These are phyloP conservation scores for Syritta pipiens DNA, from an alignment of 2,888 invertebrate genomes.

Conservation along the genomic window DNA sequence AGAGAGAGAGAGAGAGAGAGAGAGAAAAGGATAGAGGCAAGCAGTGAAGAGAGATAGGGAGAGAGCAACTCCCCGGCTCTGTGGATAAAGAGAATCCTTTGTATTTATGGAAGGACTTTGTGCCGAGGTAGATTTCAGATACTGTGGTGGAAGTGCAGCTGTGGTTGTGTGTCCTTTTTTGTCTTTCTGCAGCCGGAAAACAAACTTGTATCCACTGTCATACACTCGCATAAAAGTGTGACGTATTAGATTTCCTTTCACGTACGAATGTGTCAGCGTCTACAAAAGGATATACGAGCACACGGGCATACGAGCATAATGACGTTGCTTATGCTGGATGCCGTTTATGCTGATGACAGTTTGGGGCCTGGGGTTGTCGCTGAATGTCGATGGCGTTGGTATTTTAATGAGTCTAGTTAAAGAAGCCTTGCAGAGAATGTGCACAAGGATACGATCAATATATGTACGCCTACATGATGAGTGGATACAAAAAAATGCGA, in stretches of 20 bases:
- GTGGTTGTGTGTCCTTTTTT: slow-evolving; percentile 29
- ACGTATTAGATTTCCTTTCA: slow-evolving; percentile 64
- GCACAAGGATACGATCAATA: neutral
- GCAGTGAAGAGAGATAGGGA: slow-evolving; percentile 46
- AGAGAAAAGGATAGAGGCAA: slow-evolving; percentile 11
- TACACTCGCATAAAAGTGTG: slow-evolving; percentile 47
- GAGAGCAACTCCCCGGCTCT: slow-evolving; percentile 37
- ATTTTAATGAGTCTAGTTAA: slow-evolving; percentile 35
- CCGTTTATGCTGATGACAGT: slow-evolving; percentile 50
- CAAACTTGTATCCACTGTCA: slow-evolving; percentile 48
- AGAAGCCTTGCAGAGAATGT: neutral
- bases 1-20: neutral
- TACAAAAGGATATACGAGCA: slow-evolving; percentile 21
- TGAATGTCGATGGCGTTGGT: slow-evolving; percentile 35
- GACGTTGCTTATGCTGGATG: slow-evolving; percentile 24
- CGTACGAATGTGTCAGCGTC: neutral
- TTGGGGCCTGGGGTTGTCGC: slow-evolving; percentile 15
- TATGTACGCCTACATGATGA: neutral
- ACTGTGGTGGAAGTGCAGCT: slow-evolving; percentile 2
- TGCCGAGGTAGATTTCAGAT: slow-evolving; percentile 30
- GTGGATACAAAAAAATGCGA: slow-evolving; percentile 45
- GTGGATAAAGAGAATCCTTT: slow-evolving; percentile 44
- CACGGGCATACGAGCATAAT: slow-evolving; percentile 56
- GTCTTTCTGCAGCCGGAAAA: slow-evolving; percentile 55
- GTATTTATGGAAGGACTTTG: slow-evolving; percentile 44